Base-by-base conservation (phyloP, 2,113 vertebrate species). In the Prionailurus viverrinus region DNA sequence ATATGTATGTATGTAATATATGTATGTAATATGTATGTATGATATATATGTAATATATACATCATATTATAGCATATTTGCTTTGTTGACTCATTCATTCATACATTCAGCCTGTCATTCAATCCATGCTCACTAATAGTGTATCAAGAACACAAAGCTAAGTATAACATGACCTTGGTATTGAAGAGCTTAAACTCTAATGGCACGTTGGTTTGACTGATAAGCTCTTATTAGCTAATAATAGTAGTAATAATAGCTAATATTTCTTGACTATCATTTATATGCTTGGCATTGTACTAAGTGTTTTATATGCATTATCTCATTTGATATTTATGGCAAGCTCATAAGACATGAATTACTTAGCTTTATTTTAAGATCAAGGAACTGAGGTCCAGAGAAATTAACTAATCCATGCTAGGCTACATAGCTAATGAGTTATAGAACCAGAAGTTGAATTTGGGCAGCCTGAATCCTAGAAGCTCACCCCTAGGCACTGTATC, bases 351-450 rank as follows among this genome's bases (percentile, higher is more conserved):
- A 82, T 91, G 65, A 93, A 82, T 89, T 95, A 89, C 16, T 79
- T 89, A 71, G 23, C 33, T 95, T 95, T 91, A 89, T 91, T 89
- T 97, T 96, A 96, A 87, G 36, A 95, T 91, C 83, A 55, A 36
- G 15, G 63, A 95, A 39, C 23, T 76, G 86, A 81, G 31, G 33
- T 81, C 12, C 36, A 51, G 51, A 86, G 66, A 95, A 51, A 61
- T 85, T 73, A 82, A 61, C 29, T 82, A 93, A 89, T 39, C 15
- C 48, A 82, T 53, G n/a, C 29, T 63, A 95, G 85, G 11, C 45
- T 63, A 71, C 41, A 91, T 3, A 95, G 55, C 33, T 93, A 36
- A 48, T 80, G 39, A 95, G 9, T 48, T 33, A 51, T 31, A 86
- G 45, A 89, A 18, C 25, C 7, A 83, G 19, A 4, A 86, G 63